Evolutionary conservation across 1,140 invertebrate genomes (phyloP).

Genomic region (Diuraphis noxia): DNA sequence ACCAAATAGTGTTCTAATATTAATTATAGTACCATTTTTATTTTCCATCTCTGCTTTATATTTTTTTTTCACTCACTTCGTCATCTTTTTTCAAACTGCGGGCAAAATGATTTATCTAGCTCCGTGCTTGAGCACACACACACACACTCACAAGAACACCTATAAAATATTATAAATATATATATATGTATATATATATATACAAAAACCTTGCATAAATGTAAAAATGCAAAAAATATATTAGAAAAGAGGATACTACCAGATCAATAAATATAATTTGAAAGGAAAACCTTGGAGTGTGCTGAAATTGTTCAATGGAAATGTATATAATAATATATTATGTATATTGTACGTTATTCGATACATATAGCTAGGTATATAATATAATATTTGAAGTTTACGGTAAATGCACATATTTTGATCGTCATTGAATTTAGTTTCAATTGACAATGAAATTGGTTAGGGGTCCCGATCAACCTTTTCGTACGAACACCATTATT

Average conservation of each 20-base stretch:
- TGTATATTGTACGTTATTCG: background rate
- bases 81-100: background rate
- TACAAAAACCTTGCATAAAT: background rate
- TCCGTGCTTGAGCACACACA: background rate
- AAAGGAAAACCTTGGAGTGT: background rate
- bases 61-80: background rate
- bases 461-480: background rate
- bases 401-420: background rate
- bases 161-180: too few relatives aligned
- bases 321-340: background rate
- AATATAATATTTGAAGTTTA: background rate
- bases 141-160: too few relatives aligned
- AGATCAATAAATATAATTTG: slow-evolving; percentile 5
- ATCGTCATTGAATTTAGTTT: background rate
- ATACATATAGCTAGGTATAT: background rate
- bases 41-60: background rate
- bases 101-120: background rate
- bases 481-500: background rate
- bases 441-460: background rate
- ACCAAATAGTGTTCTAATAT: background rate
- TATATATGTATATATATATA: too few relatives aligned
- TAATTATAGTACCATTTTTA: background rate
- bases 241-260: background rate
- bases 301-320: background rate
- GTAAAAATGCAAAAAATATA: background rate